Base-by-base conservation (phyloP, 2,113 vertebrate genomes). In the Morphnarchus princeps region DNA sequence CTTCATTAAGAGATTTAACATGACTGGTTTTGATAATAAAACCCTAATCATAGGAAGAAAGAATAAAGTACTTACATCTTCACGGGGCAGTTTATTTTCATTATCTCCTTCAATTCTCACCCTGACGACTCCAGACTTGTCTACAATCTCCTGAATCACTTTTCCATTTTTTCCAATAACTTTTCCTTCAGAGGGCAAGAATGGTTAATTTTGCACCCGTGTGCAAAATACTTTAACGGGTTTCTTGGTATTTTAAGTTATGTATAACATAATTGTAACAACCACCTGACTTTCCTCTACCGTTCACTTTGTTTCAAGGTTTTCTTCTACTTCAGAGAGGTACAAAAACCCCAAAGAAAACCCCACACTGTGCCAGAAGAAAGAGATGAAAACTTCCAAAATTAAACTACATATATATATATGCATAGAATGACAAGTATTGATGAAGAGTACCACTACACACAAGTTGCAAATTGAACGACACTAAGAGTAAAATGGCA, bases 111-210 rank as follows among this genome's bases (percentile, higher is more conserved):
- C 98, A 97, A 99, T 99, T 97, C 98, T 98, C 94, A 99, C 98
- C 94, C 98, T 97, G 96, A 99, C 98, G 76, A 99, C 98, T 97
- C 98, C 98, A 95, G 98, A 99, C 95, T 99, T 99, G 96, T 99
- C 98, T 93, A 99, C 98, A 93, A 99, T 99, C 97, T 99, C 98
- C 89, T 99, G 98, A 98, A 99, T 99, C 81, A 99, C 98, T 97
- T 99, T 99, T 95, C 98, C 98, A 97, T 99, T 99, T 98, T 99
- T 99, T 74, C 98, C 98, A 98, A 99, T 99, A 86, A 99, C 98
- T 97, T 99, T 99, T 96, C 98, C 98, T 99, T 98, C 95, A 98
- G 96, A 86, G 93, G 95, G 89, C 84, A 84, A 98, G 96, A 96
- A 97, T 17, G 71, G 85, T 95, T 93, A 95, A 95, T 95, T 95